phyloP scores from a whole-genome alignment of 2,113 vertebrate genomes.

The Ia io region DNA sequence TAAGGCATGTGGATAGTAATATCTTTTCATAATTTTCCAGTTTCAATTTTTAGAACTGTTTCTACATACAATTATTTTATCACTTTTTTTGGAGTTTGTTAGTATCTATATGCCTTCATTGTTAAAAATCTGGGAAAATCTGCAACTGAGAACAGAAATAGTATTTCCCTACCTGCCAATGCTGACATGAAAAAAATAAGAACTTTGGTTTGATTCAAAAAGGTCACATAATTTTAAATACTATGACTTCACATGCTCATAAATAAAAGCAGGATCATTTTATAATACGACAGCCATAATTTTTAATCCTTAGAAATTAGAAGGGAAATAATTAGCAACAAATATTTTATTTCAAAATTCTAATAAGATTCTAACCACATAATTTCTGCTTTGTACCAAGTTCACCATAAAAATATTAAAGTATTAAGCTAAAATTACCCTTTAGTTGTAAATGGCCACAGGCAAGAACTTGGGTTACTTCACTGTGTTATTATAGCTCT shows the following conservation, averaged over 20 bases:
- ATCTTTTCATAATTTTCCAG: conserved; percentile 10
- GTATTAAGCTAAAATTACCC: neutral
- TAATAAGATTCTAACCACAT: conserved; percentile 8
- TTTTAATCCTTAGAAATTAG: conserved; percentile 31
- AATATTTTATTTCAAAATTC: conserved; percentile 55
- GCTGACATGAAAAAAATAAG: neutral
- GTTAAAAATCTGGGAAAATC: conserved; percentile 12
- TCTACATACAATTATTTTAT: conserved; percentile 37
- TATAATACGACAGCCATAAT: neutral
- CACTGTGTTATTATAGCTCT: neutral
- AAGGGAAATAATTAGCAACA: neutral
- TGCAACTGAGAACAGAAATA: neutral
- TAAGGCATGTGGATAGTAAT: neutral
- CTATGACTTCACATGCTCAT: neutral
- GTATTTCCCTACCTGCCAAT: conserved; percentile 6
- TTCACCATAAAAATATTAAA: neutral
- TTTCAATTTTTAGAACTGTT: neutral
- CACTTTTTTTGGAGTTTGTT: neutral
- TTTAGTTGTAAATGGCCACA: neutral
- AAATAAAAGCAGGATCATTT: conserved; percentile 41
- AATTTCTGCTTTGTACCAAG: conserved; percentile 11
- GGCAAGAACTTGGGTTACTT: neutral
- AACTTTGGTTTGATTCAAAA: neutral
- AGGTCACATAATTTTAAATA: conserved; percentile 32
- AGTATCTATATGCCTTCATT: neutral